These are phyloP conservation scores for Fragum whitleyi DNA, from an alignment of 2,888 invertebrate species.

Conservation along the genomic window DNA sequence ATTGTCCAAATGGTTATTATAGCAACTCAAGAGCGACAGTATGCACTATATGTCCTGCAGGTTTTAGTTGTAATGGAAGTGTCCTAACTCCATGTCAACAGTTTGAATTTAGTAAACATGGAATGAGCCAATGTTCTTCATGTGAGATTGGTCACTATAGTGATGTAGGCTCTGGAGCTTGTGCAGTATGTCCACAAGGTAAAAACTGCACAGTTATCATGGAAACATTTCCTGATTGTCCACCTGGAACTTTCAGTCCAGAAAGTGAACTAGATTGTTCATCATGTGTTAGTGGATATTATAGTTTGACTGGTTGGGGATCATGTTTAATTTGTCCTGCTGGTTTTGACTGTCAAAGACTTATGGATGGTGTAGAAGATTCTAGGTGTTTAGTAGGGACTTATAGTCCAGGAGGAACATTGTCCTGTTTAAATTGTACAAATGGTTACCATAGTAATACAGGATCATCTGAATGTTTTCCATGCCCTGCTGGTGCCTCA, in stretches of 20 bases:
- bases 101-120: constrained; percentile 60
- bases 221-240: constrained; percentile 45
- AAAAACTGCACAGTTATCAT: constrained; percentile 36
- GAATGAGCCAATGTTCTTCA: constrained; percentile 43
- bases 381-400: constrained; percentile 62
- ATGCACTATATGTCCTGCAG: constrained; percentile 50
- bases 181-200: constrained; percentile 66
- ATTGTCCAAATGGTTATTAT: constrained; percentile 67
- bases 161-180: constrained; percentile 29
- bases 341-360: constrained; percentile 68
- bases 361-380: constrained; percentile 32
- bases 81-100: constrained; percentile 49
- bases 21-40: constrained; percentile 46
- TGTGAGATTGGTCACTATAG: constrained; percentile 56
- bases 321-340: constrained; percentile 74
- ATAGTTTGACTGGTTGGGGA: constrained; percentile 45
- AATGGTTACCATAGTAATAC: constrained; percentile 51
- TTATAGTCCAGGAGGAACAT: constrained; percentile 50
- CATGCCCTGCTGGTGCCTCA: constrained; percentile 35
- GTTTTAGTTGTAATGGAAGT: constrained; percentile 41
- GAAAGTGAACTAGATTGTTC: constrained; percentile 44
- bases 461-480: constrained; percentile 29
- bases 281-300: constrained; percentile 48
- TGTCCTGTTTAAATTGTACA: constrained; percentile 54
- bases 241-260: constrained; percentile 54